Conservation (phyloP, 2,888 invertebrate species). For the Pandemis corylana region DNA sequence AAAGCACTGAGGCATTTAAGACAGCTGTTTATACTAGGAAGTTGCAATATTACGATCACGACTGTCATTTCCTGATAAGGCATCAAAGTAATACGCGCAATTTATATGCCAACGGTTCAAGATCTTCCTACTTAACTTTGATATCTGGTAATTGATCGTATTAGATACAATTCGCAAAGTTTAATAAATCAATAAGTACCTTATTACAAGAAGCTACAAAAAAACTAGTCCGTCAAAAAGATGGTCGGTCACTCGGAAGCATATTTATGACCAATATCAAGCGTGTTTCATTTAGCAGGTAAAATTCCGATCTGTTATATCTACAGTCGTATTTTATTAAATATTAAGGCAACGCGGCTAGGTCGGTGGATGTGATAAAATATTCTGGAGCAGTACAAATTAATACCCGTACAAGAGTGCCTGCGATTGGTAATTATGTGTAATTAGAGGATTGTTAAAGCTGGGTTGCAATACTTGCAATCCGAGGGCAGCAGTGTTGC, state of each 20-base stretch:
- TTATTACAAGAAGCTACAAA: background rate
- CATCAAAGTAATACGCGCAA: background rate
- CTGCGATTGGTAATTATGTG: constrained; percentile 64
- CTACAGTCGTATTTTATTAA: constrained; percentile 1
- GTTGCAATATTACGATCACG: background rate
- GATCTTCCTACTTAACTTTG: background rate
- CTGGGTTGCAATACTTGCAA: constrained; percentile 46
- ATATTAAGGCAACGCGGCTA: constrained; percentile 44
- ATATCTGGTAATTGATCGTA: background rate
- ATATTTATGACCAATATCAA: no score
- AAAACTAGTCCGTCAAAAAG: background rate
- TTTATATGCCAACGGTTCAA: background rate
- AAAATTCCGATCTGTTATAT: background rate
- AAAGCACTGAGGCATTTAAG: constrained; percentile 14
- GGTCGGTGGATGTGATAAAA: constrained; percentile 53
- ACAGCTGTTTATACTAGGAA: constrained; percentile 28
- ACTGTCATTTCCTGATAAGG: constrained; percentile 9
- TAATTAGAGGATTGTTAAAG: constrained; percentile 63
- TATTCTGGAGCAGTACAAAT: constrained; percentile 64
- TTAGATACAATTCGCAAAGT: background rate
- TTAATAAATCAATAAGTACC: no score
- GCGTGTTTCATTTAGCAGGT: background rate
- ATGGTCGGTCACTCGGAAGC: no score
- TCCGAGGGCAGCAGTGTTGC: constrained; percentile 47
- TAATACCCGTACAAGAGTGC: constrained; percentile 60